Percentiles rank a stretch among this genome's conserved stretches.
phyloP scores from a whole-genome alignment of 2,888 invertebrate species.

The Limnephilus auricula region DNA sequence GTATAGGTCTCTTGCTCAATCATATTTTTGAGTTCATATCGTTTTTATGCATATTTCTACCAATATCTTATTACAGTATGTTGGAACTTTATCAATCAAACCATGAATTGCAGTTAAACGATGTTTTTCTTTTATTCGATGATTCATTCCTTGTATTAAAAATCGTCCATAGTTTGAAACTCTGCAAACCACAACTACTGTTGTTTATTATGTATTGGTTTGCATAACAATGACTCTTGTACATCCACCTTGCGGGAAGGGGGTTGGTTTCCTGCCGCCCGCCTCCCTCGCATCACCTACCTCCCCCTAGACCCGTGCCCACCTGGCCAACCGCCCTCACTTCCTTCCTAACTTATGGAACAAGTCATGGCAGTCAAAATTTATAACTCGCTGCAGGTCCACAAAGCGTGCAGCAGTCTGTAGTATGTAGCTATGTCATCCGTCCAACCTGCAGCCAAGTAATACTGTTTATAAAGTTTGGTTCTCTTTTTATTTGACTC shows the following conservation, averaged over 20 bases:
- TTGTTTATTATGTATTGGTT: not conserved
- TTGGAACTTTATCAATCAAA: not conserved
- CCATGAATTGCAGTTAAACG: no score
- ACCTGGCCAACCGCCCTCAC: not conserved
- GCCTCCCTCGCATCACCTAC: not conserved
- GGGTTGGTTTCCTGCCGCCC: not conserved
- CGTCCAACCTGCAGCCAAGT: not conserved
- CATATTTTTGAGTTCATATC: no score
- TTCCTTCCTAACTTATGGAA: conserved; percentile 2
- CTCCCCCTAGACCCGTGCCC: not conserved
- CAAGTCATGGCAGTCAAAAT: not conserved
- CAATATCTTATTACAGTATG: no score
- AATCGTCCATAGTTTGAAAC: not conserved
- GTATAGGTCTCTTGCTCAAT: no score
- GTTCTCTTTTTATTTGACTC: not conserved
- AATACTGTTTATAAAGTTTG: not conserved
- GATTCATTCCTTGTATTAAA: not conserved
- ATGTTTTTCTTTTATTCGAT: not conserved
- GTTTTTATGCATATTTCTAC: no score
- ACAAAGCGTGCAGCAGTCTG: not conserved
- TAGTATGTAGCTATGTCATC: not conserved
- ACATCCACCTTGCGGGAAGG: not conserved
- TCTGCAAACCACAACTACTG: not conserved
- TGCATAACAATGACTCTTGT: not conserved
- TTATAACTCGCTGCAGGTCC: conserved; percentile 2